These are phyloP conservation scores for Agonopterix alstromeriana DNA, from an alignment of 2,888 invertebrate genomes.

Conservation along the genomic window DNA sequence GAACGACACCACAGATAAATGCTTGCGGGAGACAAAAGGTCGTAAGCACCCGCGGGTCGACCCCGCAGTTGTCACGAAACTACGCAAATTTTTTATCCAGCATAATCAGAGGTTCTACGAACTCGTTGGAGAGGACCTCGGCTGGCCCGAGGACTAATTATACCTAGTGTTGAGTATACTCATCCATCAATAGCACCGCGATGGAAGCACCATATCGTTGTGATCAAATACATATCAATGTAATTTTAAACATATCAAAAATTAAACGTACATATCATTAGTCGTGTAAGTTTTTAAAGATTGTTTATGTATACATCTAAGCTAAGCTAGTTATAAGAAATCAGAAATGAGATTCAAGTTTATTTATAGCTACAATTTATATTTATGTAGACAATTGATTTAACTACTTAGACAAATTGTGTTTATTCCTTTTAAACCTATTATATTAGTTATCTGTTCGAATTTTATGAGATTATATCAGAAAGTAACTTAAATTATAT, in stretches of 20 bases:
- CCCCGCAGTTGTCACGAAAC: slow-evolving; percentile 85
- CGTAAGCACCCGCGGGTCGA: slow-evolving; percentile 90
- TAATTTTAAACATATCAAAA: slow-evolving; percentile 46
- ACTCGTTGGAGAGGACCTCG: slow-evolving; percentile 93
- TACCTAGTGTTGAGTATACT: not conserved
- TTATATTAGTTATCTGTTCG: not conserved
- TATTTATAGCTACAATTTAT: slow-evolving; percentile 20
- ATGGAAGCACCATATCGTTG: slow-evolving; percentile 30
- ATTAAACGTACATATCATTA: slow-evolving; percentile 58
- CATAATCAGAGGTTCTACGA: slow-evolving; percentile 96
- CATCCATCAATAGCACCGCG: not conserved
- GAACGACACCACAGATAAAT: slow-evolving; percentile 89
- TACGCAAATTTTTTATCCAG: slow-evolving; percentile 91
- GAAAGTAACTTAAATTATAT: slow-evolving; percentile 9
- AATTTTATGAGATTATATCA: not conserved
- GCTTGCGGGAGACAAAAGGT: slow-evolving; percentile 89
- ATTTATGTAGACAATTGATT: slow-evolving; percentile 20
- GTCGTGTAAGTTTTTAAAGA: slow-evolving; percentile 56
- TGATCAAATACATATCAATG: slow-evolving; percentile 58
- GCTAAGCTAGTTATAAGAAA: slow-evolving; percentile 27
- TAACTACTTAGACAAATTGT: not conserved
- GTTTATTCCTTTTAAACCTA: not conserved
- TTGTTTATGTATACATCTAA: slow-evolving; percentile 70
- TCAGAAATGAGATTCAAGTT: slow-evolving; percentile 38
- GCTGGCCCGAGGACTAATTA: slow-evolving; percentile 91